A percentile compares a stretch with the other conserved stretches of the same genome.
Evolutionary conservation across 2,888 invertebrate genomes (phyloP).

Genomic region (Mactromeris polynyma): DNA sequence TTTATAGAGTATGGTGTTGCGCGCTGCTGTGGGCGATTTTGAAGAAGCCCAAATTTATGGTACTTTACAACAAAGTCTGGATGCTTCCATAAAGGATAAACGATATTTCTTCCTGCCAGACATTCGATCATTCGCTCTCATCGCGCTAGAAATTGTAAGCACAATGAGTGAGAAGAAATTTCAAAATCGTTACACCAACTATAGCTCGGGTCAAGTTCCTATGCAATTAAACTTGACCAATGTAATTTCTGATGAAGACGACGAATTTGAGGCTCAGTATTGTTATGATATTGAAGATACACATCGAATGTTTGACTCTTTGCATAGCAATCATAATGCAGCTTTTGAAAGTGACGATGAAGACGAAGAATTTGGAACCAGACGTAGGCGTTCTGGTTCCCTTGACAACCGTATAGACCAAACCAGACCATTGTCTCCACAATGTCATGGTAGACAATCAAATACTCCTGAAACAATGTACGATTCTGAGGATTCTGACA

Average conservation of each 20-base stretch:
- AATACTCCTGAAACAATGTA: conserved; percentile 42
- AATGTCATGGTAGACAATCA: conserved; percentile 25
- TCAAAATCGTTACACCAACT: conserved; percentile 71
- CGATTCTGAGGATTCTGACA: conserved; percentile 22
- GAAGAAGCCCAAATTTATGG: conserved; percentile 82
- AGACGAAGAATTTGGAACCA: conserved; percentile 31
- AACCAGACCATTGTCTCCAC: conserved; percentile 56
- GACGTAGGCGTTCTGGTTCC: conserved; percentile 45
- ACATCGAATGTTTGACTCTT: conserved; percentile 62
- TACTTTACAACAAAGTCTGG: conserved; percentile 78
- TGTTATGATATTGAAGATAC: conserved; percentile 68
- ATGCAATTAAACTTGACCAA: conserved; percentile 60
- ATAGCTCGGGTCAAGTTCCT: conserved; percentile 65
- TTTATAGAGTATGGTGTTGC: conserved; percentile 80
- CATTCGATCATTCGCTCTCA: conserved; percentile 81
- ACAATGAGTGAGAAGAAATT: conserved; percentile 77
- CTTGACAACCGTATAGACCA: conserved; percentile 60
- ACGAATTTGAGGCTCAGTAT: conserved; percentile 69
- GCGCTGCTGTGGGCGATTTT: conserved; percentile 83
- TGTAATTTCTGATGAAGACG: conserved; percentile 69
- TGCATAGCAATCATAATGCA: conserved; percentile 46
- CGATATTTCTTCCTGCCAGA: conserved; percentile 82
- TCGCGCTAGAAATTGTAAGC: conserved; percentile 79
- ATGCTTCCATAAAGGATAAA: conserved; percentile 74
- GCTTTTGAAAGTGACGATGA: conserved; percentile 35